Evolutionary conservation across 2,888 invertebrate genomes (phyloP).

Genomic region (Eutolmus rufibarbis): DNA sequence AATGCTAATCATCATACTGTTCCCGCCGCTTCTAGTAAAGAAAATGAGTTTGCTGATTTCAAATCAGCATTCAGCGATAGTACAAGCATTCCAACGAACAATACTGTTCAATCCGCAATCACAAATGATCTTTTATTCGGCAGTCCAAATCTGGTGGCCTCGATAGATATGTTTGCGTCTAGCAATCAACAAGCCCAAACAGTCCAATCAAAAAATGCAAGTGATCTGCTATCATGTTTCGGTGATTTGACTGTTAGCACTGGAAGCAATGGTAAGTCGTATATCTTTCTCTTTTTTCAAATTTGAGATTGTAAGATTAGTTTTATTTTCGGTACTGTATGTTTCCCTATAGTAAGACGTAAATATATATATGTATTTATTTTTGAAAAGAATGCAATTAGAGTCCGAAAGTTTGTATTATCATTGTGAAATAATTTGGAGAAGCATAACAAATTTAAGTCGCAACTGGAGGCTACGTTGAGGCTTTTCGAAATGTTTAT

Average conservation of each 20-base stretch:
- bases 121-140: slow-evolving; percentile 43
- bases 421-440: neutral
- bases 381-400: neutral
- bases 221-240: slow-evolving; percentile 65
- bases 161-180: slow-evolving; percentile 28
- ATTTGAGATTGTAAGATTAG: neutral
- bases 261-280: slow-evolving; percentile 60
- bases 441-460: neutral
- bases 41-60: slow-evolving; percentile 81
- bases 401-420: neutral
- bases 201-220: slow-evolving; percentile 49
- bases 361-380: neutral
- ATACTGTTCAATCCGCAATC: slow-evolving; percentile 5
- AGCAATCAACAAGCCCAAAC: neutral
- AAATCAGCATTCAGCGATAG: slow-evolving; percentile 70
- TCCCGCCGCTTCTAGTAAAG: slow-evolving; percentile 43
- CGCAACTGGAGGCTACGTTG: neutral
- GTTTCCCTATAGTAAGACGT: neutral
- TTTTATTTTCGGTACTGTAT: neutral
- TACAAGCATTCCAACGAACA: slow-evolving; percentile 47
- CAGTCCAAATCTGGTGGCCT: slow-evolving; percentile 45
- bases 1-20: slow-evolving; percentile 49
- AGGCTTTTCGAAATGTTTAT: too few species aligned
- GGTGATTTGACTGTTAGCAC: slow-evolving; percentile 62
- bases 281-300: neutral